These are phyloP conservation scores for Enhydra lutris DNA, from an alignment of 2,113 vertebrate genomes.

Conservation along the genomic window DNA sequence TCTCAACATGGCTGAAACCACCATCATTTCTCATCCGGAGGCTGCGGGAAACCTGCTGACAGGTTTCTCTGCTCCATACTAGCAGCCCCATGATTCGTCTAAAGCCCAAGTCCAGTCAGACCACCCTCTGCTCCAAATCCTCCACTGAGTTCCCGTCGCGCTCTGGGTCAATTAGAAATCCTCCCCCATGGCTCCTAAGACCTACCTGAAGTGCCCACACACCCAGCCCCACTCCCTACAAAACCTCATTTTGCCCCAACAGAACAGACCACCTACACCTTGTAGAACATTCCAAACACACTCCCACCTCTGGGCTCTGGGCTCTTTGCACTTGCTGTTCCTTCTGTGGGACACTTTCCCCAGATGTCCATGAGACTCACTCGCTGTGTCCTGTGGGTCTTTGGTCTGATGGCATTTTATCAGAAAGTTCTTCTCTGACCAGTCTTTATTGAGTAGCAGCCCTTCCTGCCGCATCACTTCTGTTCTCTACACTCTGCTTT, in stretches of 20 bases:
- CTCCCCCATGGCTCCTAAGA: neutral
- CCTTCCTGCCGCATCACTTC: neutral
- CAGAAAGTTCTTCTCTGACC: neutral
- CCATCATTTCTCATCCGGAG: neutral
- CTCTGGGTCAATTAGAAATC: neutral
- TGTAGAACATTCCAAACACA: neutral
- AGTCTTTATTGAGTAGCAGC: neutral
- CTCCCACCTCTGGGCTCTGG: neutral
- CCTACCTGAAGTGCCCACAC: neutral
- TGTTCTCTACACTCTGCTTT: neutral
- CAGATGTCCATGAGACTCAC: neutral
- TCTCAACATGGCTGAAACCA: neutral
- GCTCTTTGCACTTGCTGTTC: neutral
- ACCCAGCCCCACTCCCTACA: neutral
- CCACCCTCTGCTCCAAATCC: neutral
- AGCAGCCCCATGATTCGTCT: neutral
- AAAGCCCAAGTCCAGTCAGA: neutral
- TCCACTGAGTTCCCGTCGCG: neutral
- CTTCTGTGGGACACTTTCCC: neutral
- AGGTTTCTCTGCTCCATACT: neutral
- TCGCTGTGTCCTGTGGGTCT: neutral
- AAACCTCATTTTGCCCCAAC: neutral
- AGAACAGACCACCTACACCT: neutral
- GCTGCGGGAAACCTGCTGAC: neutral
- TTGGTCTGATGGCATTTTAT: neutral